Evolutionary conservation across 2,888 invertebrate species (phyloP), one percentile per base, ranked within the genome.

Genomic region (Mactromeris polynyma): DNA sequence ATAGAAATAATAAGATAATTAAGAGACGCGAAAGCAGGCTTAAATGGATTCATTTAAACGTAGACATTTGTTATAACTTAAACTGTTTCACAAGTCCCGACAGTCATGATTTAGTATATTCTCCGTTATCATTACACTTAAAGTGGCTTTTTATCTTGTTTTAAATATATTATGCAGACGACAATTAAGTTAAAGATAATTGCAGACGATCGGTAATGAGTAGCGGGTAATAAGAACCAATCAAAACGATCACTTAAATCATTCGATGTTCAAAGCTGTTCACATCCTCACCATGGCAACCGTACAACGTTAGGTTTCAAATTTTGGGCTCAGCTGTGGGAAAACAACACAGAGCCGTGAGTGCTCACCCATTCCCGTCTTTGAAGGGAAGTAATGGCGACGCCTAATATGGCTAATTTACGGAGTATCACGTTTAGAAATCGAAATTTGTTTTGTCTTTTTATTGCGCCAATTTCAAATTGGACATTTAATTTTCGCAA

Each of bases 371-470:
- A 42, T 54, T 21, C 21, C 21, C 46, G 46, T 54, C 82, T 89
- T 89, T 84, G 86, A 89, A 69, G 81, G 69, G 31, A 31, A 17
- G 26, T 54, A n/a, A 42, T 83, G 87, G 90, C 87, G 90, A 69
- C 90, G 64, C 33, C 69, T 87, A 85, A 87, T 87, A 79, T 40
- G 42, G 58, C 40, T 88, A 86, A 88, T 86, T 88, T 83, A 80
- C 73, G 21, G 73, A 79, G 77, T 83, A 83, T 81, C 86, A 81
- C 81, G 58, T 83, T 81, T 85, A 26, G 82, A 79, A 82, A 81
- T 85, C 78, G 51, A 86, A 77, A 33, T 38, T 81, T 84, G 64
- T 81, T 84, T 73, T 83, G 81, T 73, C 69, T 84, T 89, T 83
- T 83, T 85, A 77, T 79, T 79, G 85, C 85, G 40, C 69, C 73